Evolutionary conservation across 2,888 invertebrate species (phyloP), one percentile per base, ranked within the genome.

Genomic region (Drosophila bunnanda): DNA sequence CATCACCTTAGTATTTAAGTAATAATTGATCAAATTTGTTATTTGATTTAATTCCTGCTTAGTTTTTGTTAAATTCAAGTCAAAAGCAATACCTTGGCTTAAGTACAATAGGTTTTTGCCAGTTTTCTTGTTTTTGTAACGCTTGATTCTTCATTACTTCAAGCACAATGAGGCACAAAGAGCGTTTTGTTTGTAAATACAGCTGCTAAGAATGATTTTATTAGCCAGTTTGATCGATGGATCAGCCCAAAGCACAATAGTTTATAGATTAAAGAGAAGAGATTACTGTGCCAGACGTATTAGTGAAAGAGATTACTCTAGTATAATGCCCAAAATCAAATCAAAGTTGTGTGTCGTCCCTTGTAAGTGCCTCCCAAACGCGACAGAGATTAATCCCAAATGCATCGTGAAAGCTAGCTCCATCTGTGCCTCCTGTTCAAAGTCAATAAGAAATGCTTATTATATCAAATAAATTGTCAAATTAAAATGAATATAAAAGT

Each of bases 241-340:
- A 30, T 30, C 30, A 30, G 30, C 48, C 48, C 30, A 30, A 50
- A 50, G 50, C 50, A 52, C 50, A 52, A 32, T 50, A 34, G 32
- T 15, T 20, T 6, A 22, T 50, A 59, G 39, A n/a, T n/a, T 13
- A 17, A 17, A 25, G 2, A 10, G 15, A 15, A 38, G 28, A 38
- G 8, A 38, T 50, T 25, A 13, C 12, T 54, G 20, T 39, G 20
- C 17, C 4, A 17, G 12, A 32, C 38, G 53, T 64, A 66, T 39
- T 64, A 46, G 46, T n/a, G 13, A 32, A 25, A 41, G 41, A 55
- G n/a, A 6, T 15, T 28, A 34, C 17, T 30, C 13, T 10, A 64
- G 46, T 34, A 41, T 17, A 34, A 55, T 55, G 67, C 65, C 56
- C 55, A 66, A 32, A 32, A 8, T 46, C 30, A 15, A 67, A 64